These are phyloP conservation scores for Tetranychus piercei DNA, from an alignment of 2,888 invertebrate genomes.

Conservation along the genomic window DNA sequence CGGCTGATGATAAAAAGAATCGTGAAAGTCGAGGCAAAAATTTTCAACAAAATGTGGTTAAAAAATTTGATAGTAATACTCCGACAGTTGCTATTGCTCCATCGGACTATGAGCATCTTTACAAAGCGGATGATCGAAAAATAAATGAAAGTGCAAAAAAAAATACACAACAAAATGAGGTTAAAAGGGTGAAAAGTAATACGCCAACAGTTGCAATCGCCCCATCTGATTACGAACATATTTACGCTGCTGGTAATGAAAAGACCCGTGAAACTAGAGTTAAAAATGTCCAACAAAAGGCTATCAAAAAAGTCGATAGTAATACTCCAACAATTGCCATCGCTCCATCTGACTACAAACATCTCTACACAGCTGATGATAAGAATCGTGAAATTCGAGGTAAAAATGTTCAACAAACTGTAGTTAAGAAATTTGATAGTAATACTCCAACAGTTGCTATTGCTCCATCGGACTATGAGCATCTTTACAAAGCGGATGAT, in stretches of 20 bases:
- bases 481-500: background rate
- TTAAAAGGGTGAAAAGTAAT: background rate
- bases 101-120: slow-evolving; percentile 3
- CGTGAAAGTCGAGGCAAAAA: background rate
- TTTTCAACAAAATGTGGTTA: background rate
- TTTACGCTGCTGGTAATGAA: background rate
- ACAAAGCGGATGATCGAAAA: background rate
- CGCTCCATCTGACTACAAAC: slow-evolving; percentile 10
- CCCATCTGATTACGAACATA: background rate
- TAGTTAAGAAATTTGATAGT: background rate
- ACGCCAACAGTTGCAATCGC: background rate
- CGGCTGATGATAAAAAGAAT: background rate
- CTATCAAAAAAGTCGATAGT: background rate
- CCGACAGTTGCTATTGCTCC: slow-evolving; percentile 12
- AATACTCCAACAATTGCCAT: slow-evolving; percentile 12
- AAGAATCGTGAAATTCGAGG: background rate
- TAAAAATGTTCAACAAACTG: background rate
- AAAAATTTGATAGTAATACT: background rate
- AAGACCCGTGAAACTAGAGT: background rate
- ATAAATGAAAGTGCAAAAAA: background rate
- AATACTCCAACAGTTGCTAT: slow-evolving; percentile 11
- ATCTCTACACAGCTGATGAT: background rate
- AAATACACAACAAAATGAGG: background rate
- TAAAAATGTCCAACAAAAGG: background rate
- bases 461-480: slow-evolving; percentile 12